Evolutionary conservation across 2,888 invertebrate species (phyloP), one percentile per base, ranked within the genome.

Genomic region (Euclidia mi): DNA sequence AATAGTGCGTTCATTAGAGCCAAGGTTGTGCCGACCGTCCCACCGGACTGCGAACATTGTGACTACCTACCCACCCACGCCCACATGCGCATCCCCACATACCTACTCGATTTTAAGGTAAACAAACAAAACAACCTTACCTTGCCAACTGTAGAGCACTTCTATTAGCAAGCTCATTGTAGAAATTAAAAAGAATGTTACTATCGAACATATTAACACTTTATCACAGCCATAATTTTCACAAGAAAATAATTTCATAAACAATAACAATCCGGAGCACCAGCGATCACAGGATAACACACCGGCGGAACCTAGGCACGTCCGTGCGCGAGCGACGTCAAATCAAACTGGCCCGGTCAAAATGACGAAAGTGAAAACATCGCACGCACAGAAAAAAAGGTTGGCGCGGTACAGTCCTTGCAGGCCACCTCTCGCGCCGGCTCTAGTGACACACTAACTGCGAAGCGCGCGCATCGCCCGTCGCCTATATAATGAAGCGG

Each of bases 351-450:
- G 93, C 90, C 92, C 91, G 92, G 93, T 93, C 94, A 92, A 94
- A 94, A 93, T 92, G 92, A 93, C 93, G 93, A 94, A 94, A 94
- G 94, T 94, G 94, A 94, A 94, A 93, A 94, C 94, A 92, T 92
- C 92, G 92, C 93, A 93, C 94, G 93, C 90, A 87, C 91, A 92
- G 90, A 93, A 92, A 94, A 91, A 94, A 94, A 92, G 91, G 91
- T 90, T 89, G 88, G 90, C 89, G 88, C 89, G 88, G 85, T 82
- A 87, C 92, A 89, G 92, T 94, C 93, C 94, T 93, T 94, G 94
- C 91, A 89, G 91, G 90, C 91, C 91, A 87, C 91, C 91, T 92
- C 93, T 92, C 91, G 93, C 89, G 90, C 89, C 84, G 89, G 88
- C 89, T 88, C 92, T 88, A 93, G 90, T 94, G 93, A 94, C 94